Conservation (phyloP, 2,888 invertebrate species). For the Tiphia femorata region DNA sequence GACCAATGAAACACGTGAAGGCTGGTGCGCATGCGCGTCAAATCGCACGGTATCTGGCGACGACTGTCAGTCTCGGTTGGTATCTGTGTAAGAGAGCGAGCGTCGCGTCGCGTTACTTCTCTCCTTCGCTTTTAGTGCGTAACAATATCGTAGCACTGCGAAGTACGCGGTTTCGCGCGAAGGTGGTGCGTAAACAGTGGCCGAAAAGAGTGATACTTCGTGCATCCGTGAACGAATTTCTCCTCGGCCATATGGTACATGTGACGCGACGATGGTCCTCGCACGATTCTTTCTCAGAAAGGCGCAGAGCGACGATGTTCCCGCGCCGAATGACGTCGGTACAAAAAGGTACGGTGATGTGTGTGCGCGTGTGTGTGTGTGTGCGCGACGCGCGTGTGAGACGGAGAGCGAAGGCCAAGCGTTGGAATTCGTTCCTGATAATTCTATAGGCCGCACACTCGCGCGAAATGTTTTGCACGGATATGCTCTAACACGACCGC, state of each 20-base stretch:
- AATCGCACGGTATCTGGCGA: too few species aligned
- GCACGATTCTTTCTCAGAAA: slow-evolving; percentile 61
- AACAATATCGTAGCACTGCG: background rate
- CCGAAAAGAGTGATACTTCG: too few species aligned
- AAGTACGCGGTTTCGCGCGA: background rate
- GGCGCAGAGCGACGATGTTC: slow-evolving; percentile 39
- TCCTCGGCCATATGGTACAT: slow-evolving; percentile 44
- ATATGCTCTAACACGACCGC: too few species aligned
- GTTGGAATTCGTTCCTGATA: slow-evolving; percentile 35
- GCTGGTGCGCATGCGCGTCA: too few species aligned
- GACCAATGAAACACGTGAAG: too few species aligned
- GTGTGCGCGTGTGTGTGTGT: background rate
- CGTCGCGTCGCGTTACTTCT: background rate
- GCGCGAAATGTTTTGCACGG: too few species aligned
- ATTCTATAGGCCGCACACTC: slow-evolving; percentile 18
- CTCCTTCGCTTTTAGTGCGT: background rate
- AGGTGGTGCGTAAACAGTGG: background rate
- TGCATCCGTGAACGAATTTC: background rate
- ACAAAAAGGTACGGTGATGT: slow-evolving; percentile 47
- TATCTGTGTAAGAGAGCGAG: too few species aligned
- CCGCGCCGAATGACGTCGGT: slow-evolving; percentile 46
- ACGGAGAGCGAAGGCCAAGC: background rate
- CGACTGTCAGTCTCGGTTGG: too few species aligned
- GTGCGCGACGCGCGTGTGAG: background rate
- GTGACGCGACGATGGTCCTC: slow-evolving; percentile 57